Conservation (phyloP, 2,113 vertebrate species). For the Corythornis madagascariensis region DNA sequence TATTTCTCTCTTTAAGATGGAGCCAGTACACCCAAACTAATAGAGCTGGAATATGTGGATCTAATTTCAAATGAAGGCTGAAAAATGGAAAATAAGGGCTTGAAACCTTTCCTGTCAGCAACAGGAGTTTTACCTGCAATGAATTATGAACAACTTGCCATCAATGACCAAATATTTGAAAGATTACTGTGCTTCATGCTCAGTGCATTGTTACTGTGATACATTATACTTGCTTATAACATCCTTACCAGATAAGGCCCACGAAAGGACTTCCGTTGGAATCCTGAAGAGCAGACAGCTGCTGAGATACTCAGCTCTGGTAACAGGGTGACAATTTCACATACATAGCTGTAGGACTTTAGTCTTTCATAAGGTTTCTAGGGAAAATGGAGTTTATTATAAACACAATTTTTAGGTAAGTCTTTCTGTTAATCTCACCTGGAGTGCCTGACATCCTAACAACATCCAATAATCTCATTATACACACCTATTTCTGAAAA, state of each 20-base stretch:
- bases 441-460: background rate
- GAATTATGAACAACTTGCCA: background rate
- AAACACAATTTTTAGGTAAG: background rate
- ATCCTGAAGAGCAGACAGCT: background rate
- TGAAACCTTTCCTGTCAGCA: fast-evolving
- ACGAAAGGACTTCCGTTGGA: background rate
- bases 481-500: background rate
- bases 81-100: background rate
- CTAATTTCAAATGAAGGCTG: background rate
- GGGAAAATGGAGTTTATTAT: background rate
- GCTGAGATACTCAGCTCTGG: background rate
- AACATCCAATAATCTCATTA: background rate
- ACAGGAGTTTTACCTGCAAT: background rate
- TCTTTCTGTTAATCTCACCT: background rate
- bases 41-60: background rate
- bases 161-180: background rate
- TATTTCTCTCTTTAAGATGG: background rate
- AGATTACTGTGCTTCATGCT: background rate
- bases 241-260: background rate
- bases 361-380: background rate
- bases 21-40: background rate
- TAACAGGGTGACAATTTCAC: background rate
- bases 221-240: background rate
- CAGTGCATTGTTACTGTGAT: background rate
- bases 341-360: background rate